Percentiles rank a stretch among this genome's conserved stretches.
Evolutionary conservation across 1,140 invertebrate species (phyloP).

Genomic region (Scylla paramamosain): DNA sequence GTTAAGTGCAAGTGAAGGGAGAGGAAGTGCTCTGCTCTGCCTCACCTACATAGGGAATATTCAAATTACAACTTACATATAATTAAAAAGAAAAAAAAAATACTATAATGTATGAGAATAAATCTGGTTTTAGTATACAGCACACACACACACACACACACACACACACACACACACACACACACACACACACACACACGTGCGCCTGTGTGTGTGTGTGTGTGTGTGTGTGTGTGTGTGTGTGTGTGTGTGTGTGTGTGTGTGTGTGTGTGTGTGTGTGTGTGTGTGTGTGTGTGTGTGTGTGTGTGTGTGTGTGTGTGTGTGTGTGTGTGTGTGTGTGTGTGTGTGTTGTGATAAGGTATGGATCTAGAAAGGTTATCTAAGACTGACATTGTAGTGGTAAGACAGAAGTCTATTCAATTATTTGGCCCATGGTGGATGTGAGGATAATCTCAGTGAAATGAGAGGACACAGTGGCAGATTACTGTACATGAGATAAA

Average conservation of each 20-base stretch:
- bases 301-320: conserved; percentile 52
- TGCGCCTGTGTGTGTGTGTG: background rate
- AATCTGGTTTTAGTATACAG: too few species aligned
- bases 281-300: conserved; percentile 49
- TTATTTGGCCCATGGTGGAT: background rate
- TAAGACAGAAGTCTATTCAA: conserved; percentile 16
- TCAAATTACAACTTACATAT: background rate
- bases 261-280: background rate
- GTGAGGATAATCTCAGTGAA: background rate
- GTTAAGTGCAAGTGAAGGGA: background rate
- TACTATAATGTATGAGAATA: background rate
- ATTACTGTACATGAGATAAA: background rate
- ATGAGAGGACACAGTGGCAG: background rate
- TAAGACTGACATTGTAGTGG: background rate
- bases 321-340: conserved; percentile 38
- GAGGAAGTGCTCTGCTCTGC: background rate
- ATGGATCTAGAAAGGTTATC: background rate
- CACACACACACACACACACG: conserved; percentile 25
- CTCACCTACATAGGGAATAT: background rate
- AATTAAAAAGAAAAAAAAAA: background rate
- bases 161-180: conserved; percentile 43
- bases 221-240: background rate
- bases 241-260: conserved; percentile 8
- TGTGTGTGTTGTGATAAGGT: conserved; percentile 25
- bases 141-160: too few species aligned